Evolutionary conservation across 2,113 vertebrate genomes (phyloP).

Genomic region (Tachuris rubrigastra): DNA sequence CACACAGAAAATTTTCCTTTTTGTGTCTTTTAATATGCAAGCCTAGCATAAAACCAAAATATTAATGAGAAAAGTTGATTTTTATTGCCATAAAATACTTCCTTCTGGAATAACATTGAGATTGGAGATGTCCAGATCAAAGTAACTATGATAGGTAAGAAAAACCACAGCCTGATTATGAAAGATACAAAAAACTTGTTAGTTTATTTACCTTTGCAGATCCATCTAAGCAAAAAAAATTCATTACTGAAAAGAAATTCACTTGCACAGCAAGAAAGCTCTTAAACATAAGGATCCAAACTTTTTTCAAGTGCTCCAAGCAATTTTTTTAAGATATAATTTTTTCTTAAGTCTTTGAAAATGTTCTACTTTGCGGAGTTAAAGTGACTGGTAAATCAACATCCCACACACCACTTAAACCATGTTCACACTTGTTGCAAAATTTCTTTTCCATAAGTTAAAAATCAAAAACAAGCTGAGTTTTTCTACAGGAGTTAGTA

Average conservation of each 20-base stretch:
- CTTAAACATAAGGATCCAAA: neutral
- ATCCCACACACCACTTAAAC: neutral
- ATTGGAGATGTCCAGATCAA: neutral
- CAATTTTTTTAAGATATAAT: neutral
- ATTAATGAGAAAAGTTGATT: neutral
- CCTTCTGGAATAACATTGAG: neutral
- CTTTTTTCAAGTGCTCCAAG: neutral
- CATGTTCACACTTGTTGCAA: neutral
- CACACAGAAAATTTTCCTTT: neutral
- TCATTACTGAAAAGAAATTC: neutral
- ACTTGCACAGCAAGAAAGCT: neutral
- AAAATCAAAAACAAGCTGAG: neutral
- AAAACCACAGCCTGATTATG: neutral
- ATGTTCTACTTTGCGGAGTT: neutral
- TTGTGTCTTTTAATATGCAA: neutral
- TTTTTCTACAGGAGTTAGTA: neutral
- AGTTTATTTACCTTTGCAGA: neutral
- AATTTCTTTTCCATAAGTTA: neutral
- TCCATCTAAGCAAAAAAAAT: neutral
- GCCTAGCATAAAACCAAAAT: neutral
- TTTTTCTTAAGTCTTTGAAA: neutral
- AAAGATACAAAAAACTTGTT: neutral
- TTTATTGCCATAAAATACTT: neutral
- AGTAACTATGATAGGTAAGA: neutral
- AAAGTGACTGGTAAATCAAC: neutral